phyloP scores from a whole-genome alignment of 2,113 vertebrate species.

The Ploceus nigricollis region DNA sequence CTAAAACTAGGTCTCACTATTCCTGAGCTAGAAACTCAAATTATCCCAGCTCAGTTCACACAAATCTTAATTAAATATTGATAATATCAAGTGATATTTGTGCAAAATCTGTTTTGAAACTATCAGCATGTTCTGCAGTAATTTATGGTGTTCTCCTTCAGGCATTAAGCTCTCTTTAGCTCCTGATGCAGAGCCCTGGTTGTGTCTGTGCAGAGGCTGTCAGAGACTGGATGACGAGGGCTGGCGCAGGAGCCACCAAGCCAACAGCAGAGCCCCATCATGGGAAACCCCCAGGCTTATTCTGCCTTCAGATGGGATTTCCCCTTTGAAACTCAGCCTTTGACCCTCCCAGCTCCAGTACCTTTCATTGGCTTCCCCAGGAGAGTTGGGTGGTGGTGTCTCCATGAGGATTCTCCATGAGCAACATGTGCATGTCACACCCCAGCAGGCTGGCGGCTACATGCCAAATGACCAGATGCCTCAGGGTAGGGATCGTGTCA shows the following conservation, averaged over 20 bases:
- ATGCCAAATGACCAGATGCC: not conserved
- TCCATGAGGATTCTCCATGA: not conserved
- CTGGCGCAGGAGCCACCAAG: accelerated
- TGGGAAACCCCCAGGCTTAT: not conserved
- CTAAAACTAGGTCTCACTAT: not conserved
- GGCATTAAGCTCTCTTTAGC: not conserved
- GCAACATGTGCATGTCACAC: accelerated
- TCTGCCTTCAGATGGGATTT: not conserved
- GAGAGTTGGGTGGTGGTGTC: not conserved
- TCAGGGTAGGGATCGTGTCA: accelerated
- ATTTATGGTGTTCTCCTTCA: not conserved
- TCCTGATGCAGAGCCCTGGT: not conserved
- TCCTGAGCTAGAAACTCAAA: not conserved
- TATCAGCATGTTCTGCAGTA: not conserved
- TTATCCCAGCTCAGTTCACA: not conserved
- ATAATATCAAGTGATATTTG: not conserved
- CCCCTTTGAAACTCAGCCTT: not conserved
- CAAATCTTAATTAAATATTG: not conserved
- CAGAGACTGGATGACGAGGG: accelerated
- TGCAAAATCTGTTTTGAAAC: not conserved
- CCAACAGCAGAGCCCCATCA: not conserved
- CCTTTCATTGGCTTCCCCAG: not conserved
- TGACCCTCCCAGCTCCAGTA: not conserved
- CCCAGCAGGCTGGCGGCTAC: accelerated
- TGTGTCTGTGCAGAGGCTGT: not conserved